Base-by-base conservation (phyloP, 37 sponge, comb jelly and placozoan genomes). In the Beroe forskalii region DNA sequence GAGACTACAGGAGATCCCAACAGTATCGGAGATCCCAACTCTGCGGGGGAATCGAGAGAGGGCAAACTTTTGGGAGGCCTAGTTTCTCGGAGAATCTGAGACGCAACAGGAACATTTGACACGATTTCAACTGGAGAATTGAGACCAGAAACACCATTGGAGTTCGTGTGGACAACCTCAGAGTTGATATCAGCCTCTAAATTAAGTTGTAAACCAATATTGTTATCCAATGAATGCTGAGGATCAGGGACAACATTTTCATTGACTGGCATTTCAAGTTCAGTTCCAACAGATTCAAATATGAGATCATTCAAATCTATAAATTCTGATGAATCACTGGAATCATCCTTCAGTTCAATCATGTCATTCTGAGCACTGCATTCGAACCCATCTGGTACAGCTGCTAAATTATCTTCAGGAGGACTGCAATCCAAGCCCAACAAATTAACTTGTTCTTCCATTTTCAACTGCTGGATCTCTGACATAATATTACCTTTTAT, bases 351-450 rank as follows among this genome's bases (percentile, higher is more conserved):
- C 4, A 3, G 28, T 3, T 19, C 23, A 3, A 63, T n/a, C 66
- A 63, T 63, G n/a, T 63, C 25, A 3, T 30, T 30, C 66, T 28
- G 20, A 6, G 66, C 66, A n/a, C 66, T 30, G 9, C 2, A 3
- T 19, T 63, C 24, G n/a, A n/a, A n/a, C n/a, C n/a, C n/a, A n/a
- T n/a, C n/a, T n/a, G n/a, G n/a, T n/a, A n/a, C n/a, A n/a, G n/a
- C n/a, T n/a, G n/a, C n/a, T n/a, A n/a, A n/a, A n/a, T n/a, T n/a
- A n/a, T n/a, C n/a, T 6, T 63, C 66, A 23, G 66, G 66, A 3
- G 66, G 66, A 63, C 23, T 63, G n/a, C 25, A 28, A 3, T 63
- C 66, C 66, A 63, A 63, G 28, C 20, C 66, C 66, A 63, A 63
- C 66, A 63, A 20, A 4, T 63, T 30, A 3, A 63, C 66, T 30